phyloP scores from a whole-genome alignment of 2,797 vertebrate genomes.

The Sternotherus odoratus region DNA sequence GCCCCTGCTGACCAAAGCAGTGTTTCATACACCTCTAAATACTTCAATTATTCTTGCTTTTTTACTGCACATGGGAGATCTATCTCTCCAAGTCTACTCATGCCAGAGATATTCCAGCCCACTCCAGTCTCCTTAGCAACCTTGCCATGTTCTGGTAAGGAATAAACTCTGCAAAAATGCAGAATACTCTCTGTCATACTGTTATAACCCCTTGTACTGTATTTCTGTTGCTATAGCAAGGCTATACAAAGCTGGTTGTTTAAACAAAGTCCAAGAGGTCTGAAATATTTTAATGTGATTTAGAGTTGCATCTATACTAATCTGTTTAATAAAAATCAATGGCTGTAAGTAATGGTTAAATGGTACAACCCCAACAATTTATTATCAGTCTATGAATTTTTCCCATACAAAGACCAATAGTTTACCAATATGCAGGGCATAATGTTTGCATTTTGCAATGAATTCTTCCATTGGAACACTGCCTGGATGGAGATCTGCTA shows the following conservation, averaged over 20 bases:
- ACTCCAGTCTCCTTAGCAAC: constrained; percentile 12
- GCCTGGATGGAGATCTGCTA: neutral
- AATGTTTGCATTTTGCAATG: neutral
- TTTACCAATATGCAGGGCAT: neutral
- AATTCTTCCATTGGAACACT: neutral
- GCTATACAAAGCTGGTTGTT: neutral
- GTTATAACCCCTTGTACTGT: neutral
- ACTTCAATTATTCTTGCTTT: neutral
- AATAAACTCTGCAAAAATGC: neutral
- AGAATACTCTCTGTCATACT: neutral
- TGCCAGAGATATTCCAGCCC: neutral
- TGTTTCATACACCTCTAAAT: neutral
- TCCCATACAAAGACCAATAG: neutral
- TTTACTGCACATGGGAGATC: neutral
- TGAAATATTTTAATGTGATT: neutral
- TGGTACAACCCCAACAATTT: neutral
- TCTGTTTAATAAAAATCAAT: neutral
- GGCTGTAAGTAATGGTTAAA: neutral
- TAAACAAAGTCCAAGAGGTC: neutral
- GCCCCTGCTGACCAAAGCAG: neutral
- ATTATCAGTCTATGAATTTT: neutral
- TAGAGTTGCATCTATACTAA: neutral
- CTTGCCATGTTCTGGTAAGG: neutral
- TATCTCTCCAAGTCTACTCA: neutral
- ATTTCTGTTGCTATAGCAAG: constrained; percentile 21